Evolutionary conservation across 2,797 vertebrate species (phyloP), one percentile per base, ranked within the genome.

Genomic region (Tachyglossus aculeatus): DNA sequence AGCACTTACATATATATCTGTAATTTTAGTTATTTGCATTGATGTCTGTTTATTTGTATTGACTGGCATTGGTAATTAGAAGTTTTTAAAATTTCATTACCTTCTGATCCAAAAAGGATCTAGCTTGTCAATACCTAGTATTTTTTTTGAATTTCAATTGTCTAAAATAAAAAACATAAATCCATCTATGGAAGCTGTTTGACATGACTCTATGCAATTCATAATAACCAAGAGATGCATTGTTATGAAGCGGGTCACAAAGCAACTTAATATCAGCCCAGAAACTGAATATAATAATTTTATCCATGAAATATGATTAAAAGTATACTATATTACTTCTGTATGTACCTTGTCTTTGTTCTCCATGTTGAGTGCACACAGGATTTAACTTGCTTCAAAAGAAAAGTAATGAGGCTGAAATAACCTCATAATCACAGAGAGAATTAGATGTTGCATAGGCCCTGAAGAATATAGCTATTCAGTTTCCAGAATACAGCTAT

Each of bases 391-490:
- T 58, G 21, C 39, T 58, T 60, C 64, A 73, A 66, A 25, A 54
- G 19, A 13, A 77, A 59, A 2, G 12, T 33, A 70, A 52, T 18
- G 58, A 71, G 68, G 12, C 7, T 78, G 63, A 67, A 78, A 74
- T 14, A 61, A 33, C n/a, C 77, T 75, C 58, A 61, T 41, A 66
- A 31, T 33, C 41, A 48, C 44, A 31, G 58, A 63, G 64, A 1
- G 2, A 75, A 37, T 0, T 7, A 38, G 38, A 66, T 52, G 44
- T 71, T 82, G 64, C 14, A 38, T 45, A 61, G 27, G 22, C 21
- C 51, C 6, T 58, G 32, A 66, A 81, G 75, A 48, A 9, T 70
- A 16, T n/a, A n/a, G n/a, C n/a, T n/a, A n/a, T n/a, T n/a, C n/a
- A n/a, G n/a, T n/a, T n/a, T n/a, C n/a, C n/a, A n/a, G n/a, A n/a